Evolutionary conservation across 2,888 invertebrate species (phyloP).

Genomic region (Junonia oenone): DNA sequence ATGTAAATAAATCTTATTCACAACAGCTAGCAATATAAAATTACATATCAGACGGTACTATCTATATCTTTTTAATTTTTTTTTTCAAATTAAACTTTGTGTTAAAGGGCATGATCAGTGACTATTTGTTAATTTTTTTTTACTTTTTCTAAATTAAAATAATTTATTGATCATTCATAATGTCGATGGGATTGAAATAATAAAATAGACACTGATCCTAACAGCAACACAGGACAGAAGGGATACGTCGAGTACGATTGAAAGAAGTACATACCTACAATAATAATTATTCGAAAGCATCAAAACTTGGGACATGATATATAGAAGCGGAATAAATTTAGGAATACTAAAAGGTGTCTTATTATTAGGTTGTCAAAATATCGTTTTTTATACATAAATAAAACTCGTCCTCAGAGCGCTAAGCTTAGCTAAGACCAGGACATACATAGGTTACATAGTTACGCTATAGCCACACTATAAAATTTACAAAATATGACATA

Average conservation of each 20-base stretch:
- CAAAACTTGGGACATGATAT: conserved; percentile 29
- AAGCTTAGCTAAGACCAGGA: conserved; percentile 73
- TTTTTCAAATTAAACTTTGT: conserved; percentile 26
- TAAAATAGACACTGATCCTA: conserved; percentile 29
- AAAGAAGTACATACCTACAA: conserved; percentile 27
- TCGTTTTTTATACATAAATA: conserved; percentile 44
- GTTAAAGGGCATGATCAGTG: conserved; percentile 42
- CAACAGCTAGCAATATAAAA: conserved; percentile 79
- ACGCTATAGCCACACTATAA: conserved; percentile 76
- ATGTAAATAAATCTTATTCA: conserved; percentile 79
- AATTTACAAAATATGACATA: conserved; percentile 81
- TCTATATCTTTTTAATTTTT: conserved; percentile 34
- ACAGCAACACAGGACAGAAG: conserved; percentile 23
- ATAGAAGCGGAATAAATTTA: conserved; percentile 24
- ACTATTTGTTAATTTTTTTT: conserved; percentile 12
- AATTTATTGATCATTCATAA: background rate
- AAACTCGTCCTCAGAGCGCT: conserved; percentile 72
- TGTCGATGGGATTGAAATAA: background rate
- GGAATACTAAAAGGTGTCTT: conserved; percentile 26
- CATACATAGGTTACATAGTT: conserved; percentile 68
- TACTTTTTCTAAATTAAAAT: background rate
- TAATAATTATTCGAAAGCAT: conserved; percentile 33
- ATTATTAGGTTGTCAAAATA: conserved; percentile 34
- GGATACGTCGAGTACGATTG: conserved; percentile 23
- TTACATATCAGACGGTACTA: conserved; percentile 66